Evolutionary conservation across 2,113 vertebrate genomes (phyloP).

Genomic region (Dicaeum eximium): DNA sequence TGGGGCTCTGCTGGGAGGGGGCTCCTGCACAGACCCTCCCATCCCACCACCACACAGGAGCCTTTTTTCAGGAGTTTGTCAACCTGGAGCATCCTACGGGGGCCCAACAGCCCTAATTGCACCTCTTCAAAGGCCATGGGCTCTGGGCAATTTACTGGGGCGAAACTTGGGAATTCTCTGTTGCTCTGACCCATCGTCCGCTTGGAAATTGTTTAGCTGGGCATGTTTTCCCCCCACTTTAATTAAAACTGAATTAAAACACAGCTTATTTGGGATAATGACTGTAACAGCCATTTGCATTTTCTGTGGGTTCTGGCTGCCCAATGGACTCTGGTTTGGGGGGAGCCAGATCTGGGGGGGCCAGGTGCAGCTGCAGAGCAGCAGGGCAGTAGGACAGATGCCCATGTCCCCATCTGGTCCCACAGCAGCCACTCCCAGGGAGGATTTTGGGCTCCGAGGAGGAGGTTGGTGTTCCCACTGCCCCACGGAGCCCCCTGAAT

Average conservation of each 20-base stretch:
- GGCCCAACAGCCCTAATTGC: not conserved
- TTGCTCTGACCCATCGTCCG: not conserved
- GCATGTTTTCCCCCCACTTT: not conserved
- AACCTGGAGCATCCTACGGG: not conserved
- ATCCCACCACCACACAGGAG: no score
- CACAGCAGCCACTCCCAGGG: not conserved
- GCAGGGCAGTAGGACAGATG: not conserved
- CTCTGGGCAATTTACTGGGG: not conserved
- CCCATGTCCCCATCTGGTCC: not conserved
- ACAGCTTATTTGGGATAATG: not conserved
- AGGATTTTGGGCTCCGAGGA: not conserved
- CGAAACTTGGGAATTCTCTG: not conserved
- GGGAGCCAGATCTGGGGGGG: not conserved
- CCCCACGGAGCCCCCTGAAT: accelerated
- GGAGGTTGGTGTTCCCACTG: not conserved
- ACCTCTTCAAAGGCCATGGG: conserved; percentile 37
- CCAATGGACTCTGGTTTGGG: not conserved
- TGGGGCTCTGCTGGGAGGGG: accelerated
- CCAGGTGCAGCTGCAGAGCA: not conserved
- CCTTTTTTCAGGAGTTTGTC: not conserved
- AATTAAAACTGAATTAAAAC: conserved; percentile 16
- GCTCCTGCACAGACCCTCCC: not conserved
- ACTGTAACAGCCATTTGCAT: not conserved
- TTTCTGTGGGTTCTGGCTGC: not conserved
- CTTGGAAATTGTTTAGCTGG: not conserved